phyloP scores from a whole-genome alignment of 2,888 invertebrate species.

The Clanis bilineata region DNA sequence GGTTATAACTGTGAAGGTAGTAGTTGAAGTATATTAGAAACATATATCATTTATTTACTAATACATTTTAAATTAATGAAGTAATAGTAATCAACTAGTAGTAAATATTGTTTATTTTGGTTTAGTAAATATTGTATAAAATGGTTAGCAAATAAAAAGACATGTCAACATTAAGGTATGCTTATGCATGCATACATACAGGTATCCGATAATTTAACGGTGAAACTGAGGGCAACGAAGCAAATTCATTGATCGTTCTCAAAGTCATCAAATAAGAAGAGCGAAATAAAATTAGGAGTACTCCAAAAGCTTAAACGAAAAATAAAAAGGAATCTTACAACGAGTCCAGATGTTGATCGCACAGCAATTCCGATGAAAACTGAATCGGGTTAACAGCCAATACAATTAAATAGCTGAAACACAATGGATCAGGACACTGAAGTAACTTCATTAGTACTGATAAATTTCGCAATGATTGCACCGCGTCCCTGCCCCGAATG shows the following conservation, averaged over 20 bases:
- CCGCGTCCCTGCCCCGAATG: constrained; percentile 28
- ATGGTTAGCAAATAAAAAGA: too few relatives aligned
- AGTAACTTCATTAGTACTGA: constrained; percentile 20
- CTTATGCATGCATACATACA: too few relatives aligned
- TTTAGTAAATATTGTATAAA: too few relatives aligned
- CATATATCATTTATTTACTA: too few relatives aligned
- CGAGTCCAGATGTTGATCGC: not conserved
- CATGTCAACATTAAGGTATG: too few relatives aligned
- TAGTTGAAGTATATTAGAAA: too few relatives aligned
- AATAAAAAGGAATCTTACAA: not conserved
- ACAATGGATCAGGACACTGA: constrained; percentile 46
- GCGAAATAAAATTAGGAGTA: not conserved
- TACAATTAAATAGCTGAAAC: constrained; percentile 49
- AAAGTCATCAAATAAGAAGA: not conserved
- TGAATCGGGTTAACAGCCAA: constrained; percentile 30
- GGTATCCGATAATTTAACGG: not conserved
- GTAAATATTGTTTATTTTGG: too few relatives aligned
- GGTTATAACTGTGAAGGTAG: too few relatives aligned
- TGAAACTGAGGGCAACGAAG: not conserved
- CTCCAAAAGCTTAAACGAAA: not conserved
- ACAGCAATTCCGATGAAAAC: constrained; percentile 28
- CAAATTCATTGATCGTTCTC: not conserved
- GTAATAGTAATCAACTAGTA: too few relatives aligned
- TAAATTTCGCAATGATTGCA: constrained; percentile 55
- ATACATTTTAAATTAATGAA: too few relatives aligned